Percentiles rank a stretch among this genome's conserved stretches.
phyloP scores from a whole-genome alignment of 2,888 invertebrate species.

The Hoplodrina ambigua region DNA sequence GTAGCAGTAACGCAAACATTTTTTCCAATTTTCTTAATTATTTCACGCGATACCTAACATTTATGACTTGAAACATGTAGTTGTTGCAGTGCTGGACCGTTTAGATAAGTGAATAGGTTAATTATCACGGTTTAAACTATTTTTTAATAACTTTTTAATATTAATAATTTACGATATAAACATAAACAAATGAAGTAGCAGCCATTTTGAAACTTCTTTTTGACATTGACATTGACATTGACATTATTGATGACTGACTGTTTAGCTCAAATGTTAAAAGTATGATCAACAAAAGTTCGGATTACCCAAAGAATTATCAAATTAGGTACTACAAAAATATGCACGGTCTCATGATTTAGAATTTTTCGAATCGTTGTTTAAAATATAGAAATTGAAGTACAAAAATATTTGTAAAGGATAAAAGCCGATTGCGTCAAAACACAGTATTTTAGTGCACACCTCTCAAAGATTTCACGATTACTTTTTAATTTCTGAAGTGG shows the following conservation, averaged over 20 bases:
- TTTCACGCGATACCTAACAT: constrained; percentile 10
- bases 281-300: not conserved
- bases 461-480: too few species aligned
- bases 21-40: constrained; percentile 19
- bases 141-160: not conserved
- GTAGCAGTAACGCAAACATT: constrained; percentile 58
- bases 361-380: too few species aligned
- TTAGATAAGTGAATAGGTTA: not conserved
- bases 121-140: not conserved
- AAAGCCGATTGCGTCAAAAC: too few species aligned
- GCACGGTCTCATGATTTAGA: too few species aligned
- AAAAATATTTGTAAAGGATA: too few species aligned
- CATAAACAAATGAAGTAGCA: constrained; percentile 46
- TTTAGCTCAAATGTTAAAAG: not conserved
- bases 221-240: constrained; percentile 12
- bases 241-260: not conserved
- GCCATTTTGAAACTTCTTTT: constrained; percentile 19
- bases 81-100: not conserved
- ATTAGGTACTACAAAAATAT: too few species aligned
- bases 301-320: too few species aligned
- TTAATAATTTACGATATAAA: constrained; percentile 31
- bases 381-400: too few species aligned
- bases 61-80: constrained; percentile 32
- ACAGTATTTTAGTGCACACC: not conserved
- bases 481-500: too few species aligned